Conservation (phyloP, 1,140 invertebrate species). For the Oncopeltus fasciatus region DNA sequence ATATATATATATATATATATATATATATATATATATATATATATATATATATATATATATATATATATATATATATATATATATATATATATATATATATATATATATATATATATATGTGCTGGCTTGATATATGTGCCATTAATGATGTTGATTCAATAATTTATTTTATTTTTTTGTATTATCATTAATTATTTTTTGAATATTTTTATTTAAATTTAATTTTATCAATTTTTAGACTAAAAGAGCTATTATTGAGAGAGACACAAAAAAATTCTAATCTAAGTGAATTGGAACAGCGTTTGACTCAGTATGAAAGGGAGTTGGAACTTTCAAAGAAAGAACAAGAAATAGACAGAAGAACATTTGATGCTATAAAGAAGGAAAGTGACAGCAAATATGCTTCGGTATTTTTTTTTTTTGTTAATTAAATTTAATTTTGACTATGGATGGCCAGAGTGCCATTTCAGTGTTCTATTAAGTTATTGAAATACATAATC, state of each 20-base stretch:
- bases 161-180: background rate
- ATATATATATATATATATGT: background rate
- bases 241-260: background rate
- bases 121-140: background rate
- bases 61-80: background rate
- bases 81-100: background rate
- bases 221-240: background rate
- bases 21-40: background rate
- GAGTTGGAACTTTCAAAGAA: constrained; percentile 17
- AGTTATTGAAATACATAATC: no score
- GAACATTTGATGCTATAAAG: constrained; percentile 12
- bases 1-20: background rate
- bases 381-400: constrained; percentile 16
- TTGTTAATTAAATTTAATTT: background rate
- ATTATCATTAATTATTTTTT: background rate
- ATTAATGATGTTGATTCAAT: background rate
- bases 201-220: background rate
- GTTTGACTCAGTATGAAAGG: constrained; percentile 11
- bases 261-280: background rate
- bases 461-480: no score
- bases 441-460: no score
- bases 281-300: constrained; percentile 1
- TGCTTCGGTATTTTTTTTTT: constrained; percentile 1
- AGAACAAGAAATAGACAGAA: constrained; percentile 20
- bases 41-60: background rate